Base-by-base conservation (phyloP, 2,888 invertebrate genomes). In the Epinotia nisella region DNA sequence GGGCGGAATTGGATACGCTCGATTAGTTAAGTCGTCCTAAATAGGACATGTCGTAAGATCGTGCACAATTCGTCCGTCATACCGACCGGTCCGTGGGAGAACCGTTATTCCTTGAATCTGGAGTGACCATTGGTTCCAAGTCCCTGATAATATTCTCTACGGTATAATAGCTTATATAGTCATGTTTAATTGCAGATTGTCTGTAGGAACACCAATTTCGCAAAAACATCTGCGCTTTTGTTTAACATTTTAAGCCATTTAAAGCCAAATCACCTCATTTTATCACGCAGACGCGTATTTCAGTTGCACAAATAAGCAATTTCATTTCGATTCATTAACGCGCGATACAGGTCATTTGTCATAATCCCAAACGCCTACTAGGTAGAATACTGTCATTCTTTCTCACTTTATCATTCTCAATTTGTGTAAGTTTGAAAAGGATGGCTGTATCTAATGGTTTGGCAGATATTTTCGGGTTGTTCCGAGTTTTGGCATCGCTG, bases 1-100 rank as follows among this genome's bases (percentile, higher is more conserved):
- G 86, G 85, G 87, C 87, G 82, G 89, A 93, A 92, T 92, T 92
- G 90, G 89, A 89, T 91, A 85, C 89, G 85, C 81, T 87, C 88
- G 87, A 92, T 91, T 89, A 91, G 89, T 89, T 90, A 91, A 93
- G 89, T 84, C 88, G 84, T 78, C 82, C 81, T 82, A 87, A 90
- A 87, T 90, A 83, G 86, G 79, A 79, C 83, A 84, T 85, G 86
- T 81, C 84, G 85, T 81, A 85, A 85, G 81, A 81, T 80, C 80
- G 71, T 60, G 64, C 35, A 49, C 74, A 70, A 65, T 73, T 71
- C 62, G 73, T 73, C 68, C 69, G 69, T 73, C 73, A 69, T 64
- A 69, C 59, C 29, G 41, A 73, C 68, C 68, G 69, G 73, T 64
- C 51, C 64, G 73, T 73, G 68, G 64, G 73, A 64, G 45, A 62